phyloP scores from a whole-genome alignment of 2,113 vertebrate species.

The Pollachius pollachius region DNA sequence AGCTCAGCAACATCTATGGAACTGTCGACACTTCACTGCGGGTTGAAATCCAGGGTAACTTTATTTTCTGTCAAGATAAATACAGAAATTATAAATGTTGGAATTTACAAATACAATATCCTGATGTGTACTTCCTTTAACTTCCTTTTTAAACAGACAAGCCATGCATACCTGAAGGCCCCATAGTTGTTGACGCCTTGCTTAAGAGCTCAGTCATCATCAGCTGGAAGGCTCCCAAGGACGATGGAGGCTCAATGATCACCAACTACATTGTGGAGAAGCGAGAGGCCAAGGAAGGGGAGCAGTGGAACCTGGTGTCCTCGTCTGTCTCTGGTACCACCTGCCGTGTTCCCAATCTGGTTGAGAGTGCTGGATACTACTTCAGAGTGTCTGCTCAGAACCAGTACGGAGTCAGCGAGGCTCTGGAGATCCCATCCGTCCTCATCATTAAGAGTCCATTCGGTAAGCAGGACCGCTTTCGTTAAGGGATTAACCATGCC shows the following conservation, averaged over 20 bases:
- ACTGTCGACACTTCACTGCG: slow-evolving; percentile 85
- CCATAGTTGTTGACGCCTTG: slow-evolving; percentile 89
- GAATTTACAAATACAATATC: neutral
- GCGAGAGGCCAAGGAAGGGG: slow-evolving; percentile 93
- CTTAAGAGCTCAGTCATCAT: slow-evolving; percentile 93
- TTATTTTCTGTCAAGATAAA: slow-evolving; percentile 7
- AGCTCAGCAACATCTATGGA: slow-evolving; percentile 90
- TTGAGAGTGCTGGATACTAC: slow-evolving; percentile 92
- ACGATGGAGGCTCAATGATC: slow-evolving; percentile 92
- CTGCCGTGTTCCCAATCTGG: slow-evolving; percentile 90
- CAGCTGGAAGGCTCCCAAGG: slow-evolving; percentile 92
- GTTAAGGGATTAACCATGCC: too few relatives aligned
- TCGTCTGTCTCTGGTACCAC: slow-evolving; percentile 89
- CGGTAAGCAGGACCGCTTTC: slow-evolving; percentile 72
- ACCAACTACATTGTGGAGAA: slow-evolving; percentile 98
- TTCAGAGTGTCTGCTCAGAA: slow-evolving; percentile 98
- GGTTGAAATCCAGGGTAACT: slow-evolving; percentile 97
- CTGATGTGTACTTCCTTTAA: neutral
- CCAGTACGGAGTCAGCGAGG: slow-evolving; percentile 89
- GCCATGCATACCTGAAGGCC: slow-evolving; percentile 87
- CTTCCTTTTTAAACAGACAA: slow-evolving; percentile 80
- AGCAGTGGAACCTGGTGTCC: slow-evolving; percentile 93
- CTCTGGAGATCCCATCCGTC: slow-evolving; percentile 89
- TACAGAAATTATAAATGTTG: neutral
- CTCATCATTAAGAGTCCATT: slow-evolving; percentile 93